Base-by-base conservation (phyloP, 2,113 vertebrate species). In the Indicator maculatus region DNA sequence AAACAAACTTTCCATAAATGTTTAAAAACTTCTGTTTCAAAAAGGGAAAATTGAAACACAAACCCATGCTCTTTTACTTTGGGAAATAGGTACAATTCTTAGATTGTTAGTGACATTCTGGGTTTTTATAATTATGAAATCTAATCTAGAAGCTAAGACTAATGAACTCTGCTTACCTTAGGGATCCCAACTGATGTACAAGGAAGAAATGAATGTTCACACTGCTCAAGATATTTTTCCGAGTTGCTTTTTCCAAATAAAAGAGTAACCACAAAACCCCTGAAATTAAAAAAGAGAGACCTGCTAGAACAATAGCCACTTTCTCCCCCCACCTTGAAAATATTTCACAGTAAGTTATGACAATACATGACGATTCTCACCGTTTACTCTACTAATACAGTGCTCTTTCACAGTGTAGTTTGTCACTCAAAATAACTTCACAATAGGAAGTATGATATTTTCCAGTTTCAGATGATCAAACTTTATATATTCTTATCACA, bases 231-330 rank as follows among this genome's bases (percentile, higher is more conserved):
- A 93, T 99, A 98, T 89, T 98, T 99, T 97, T 99, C 99, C 3
- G 99, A 99, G 96, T 98, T 99, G 96, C 98, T 99, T 98, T 99
- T 99, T 96, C 99, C 99, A 98, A 99, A 99, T 75, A 99, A 98
- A 91, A 99, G 98, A 93, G 98, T 99, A 95, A 99, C 98, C 45
- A 98, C 99, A 97, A 99, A 98, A 86, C 99, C 99, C 95, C 99
- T 99, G 93, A 8, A 97, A 94, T 45, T 61, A 39, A 96, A 79
- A 71, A 71, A 94, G 14, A 92, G 41, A 86, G 28, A 85, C 2
- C 28, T 74, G 19, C 26, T 86, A 81, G 26, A 87, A 20, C 9
- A 86, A 5, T 58, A 70, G 31, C 8, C 13, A 70, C 14, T n/a
- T 84, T 41, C 23, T 12, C 4, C 16, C 6, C 6, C 3, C 3